Percentiles rank a stretch among this genome's conserved stretches.
Evolutionary conservation across 2,888 invertebrate species (phyloP).

Genomic region (Epistrophella euchroma): DNA sequence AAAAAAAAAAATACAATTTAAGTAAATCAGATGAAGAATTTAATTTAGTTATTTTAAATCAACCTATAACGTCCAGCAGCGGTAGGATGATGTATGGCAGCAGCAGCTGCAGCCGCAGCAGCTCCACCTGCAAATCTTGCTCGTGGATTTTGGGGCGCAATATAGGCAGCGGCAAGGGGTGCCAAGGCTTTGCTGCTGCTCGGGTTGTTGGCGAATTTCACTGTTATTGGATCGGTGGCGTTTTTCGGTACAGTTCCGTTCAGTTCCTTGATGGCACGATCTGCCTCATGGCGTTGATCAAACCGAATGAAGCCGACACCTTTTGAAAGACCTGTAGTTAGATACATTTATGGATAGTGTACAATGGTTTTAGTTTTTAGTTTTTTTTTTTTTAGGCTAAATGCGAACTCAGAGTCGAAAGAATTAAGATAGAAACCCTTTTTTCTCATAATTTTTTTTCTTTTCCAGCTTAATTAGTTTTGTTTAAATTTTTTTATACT

Average conservation of each 20-base stretch:
- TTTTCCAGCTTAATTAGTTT: conserved; percentile 31
- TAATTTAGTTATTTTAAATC: conserved; percentile 7
- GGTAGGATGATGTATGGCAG: conserved; percentile 83
- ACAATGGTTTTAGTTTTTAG: conserved; percentile 62
- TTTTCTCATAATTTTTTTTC: conserved; percentile 12
- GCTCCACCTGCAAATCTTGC: conserved; percentile 90
- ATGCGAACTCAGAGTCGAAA: conserved; percentile 47
- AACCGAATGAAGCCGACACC: conserved; percentile 98
- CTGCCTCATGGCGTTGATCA: conserved; percentile 96
- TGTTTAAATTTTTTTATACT: conserved; percentile 18
- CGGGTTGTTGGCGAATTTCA: conserved; percentile 97
- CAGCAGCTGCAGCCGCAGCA: conserved; percentile 82
- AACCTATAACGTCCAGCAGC: conserved; percentile 83
- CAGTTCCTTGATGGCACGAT: conserved; percentile 95
- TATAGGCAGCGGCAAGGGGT: conserved; percentile 93
- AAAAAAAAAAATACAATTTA: conserved; percentile 18
- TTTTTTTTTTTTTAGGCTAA: conserved; percentile 44
- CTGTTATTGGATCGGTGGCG: conserved; percentile 95
- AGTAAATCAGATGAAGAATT: not conserved
- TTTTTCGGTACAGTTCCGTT: conserved; percentile 96
- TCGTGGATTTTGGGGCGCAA: conserved; percentile 91
- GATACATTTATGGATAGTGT: conserved; percentile 70
- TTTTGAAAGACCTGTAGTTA: conserved; percentile 91
- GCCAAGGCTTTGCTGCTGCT: conserved; percentile 93
- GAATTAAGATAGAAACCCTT: conserved; percentile 25